phyloP scores from a whole-genome alignment of 2,797 vertebrate genomes.

The Sebastes taczanowskii region DNA sequence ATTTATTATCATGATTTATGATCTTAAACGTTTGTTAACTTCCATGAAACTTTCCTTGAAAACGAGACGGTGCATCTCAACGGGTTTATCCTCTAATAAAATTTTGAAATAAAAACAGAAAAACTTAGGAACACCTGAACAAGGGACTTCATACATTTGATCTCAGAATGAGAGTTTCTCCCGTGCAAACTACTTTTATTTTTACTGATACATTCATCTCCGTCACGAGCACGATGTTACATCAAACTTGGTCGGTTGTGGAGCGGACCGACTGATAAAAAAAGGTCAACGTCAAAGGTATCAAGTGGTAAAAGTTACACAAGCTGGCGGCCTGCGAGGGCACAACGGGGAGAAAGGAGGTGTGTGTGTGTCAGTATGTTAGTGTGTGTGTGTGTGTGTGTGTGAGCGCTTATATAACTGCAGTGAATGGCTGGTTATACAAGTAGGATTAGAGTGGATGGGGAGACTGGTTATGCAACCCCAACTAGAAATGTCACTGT shows the following conservation, averaged over 20 bases:
- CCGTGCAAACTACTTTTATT: background rate
- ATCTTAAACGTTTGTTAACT: no score
- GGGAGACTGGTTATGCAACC: constrained; percentile 79
- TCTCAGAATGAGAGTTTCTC: background rate
- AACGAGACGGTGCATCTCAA: no score
- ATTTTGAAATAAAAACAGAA: background rate
- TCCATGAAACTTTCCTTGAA: no score
- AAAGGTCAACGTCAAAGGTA: constrained; percentile 28
- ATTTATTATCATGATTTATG: no score
- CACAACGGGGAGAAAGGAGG: constrained; percentile 12
- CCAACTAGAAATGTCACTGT: constrained; percentile 79
- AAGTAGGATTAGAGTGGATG: constrained; percentile 79
- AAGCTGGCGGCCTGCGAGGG: constrained; percentile 55
- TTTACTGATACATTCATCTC: background rate
- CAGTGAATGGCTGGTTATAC: constrained; percentile 80
- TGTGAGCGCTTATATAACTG: constrained; percentile 72
- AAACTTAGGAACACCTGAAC: background rate
- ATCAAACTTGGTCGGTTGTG: background rate
- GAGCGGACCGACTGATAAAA: background rate
- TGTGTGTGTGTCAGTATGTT: constrained; percentile 32
- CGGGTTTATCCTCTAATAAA: no score
- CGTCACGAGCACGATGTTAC: background rate
- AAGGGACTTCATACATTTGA: background rate
- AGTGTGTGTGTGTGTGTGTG: constrained; percentile 12
- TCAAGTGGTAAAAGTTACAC: constrained; percentile 64